phyloP scores from a whole-genome alignment of 2,113 vertebrate species.

The Bungarus multicinctus region DNA sequence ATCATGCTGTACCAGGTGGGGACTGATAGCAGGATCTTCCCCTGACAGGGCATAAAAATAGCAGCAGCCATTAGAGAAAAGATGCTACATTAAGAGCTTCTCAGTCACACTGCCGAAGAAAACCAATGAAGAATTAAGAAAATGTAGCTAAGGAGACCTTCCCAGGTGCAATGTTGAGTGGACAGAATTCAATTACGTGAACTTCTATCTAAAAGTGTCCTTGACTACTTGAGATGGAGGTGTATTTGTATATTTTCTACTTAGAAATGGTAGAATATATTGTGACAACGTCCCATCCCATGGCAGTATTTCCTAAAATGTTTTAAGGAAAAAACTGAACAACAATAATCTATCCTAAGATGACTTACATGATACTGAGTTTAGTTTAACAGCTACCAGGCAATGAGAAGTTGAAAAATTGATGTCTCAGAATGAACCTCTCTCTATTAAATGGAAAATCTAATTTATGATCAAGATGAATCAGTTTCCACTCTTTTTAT shows the following conservation, averaged over 20 bases:
- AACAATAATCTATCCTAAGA: not conserved
- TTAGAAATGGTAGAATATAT: not conserved
- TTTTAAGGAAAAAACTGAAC: not conserved
- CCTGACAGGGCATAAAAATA: conserved; percentile 31
- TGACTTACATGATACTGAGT: not conserved
- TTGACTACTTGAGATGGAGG: not conserved
- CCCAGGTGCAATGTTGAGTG: not conserved
- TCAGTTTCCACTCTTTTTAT: not conserved
- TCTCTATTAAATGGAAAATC: not conserved
- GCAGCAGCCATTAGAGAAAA: conserved; percentile 11
- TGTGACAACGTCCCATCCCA: not conserved
- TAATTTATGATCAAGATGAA: not conserved
- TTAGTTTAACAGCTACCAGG: not conserved
- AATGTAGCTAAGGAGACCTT: not conserved
- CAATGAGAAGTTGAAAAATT: not conserved
- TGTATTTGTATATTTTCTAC: not conserved
- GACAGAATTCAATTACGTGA: not conserved
- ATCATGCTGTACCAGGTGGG: conserved; percentile 23
- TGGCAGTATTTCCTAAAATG: not conserved
- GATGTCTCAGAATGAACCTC: not conserved
- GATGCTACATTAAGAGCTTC: not conserved
- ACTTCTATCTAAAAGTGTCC: not conserved
- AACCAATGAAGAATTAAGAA: not conserved
- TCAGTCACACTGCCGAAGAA: not conserved
- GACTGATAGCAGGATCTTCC: conserved; percentile 21